Percentiles rank a stretch among this genome's conserved stretches.
Conservation (phyloP, 1,140 invertebrate species). For the Bombus superbus region DNA sequence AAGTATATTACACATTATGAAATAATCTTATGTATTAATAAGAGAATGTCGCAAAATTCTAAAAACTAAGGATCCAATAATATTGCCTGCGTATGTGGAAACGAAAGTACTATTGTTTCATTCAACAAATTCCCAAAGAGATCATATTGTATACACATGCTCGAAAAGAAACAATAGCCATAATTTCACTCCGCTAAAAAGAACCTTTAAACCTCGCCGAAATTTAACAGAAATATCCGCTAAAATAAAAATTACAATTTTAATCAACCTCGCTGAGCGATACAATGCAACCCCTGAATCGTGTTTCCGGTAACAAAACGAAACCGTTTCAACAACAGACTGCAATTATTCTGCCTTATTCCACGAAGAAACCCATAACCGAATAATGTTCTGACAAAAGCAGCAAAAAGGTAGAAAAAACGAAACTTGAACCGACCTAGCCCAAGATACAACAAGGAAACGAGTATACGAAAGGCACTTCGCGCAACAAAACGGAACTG, state of each 20-base stretch:
- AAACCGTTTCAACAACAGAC: not conserved
- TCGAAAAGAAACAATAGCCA: not conserved
- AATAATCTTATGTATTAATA: no score
- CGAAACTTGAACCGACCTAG: not conserved
- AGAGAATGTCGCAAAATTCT: no score
- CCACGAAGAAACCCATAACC: not conserved
- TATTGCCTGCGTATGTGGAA: no score
- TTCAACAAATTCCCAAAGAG: not conserved
- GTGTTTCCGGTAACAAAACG: not conserved
- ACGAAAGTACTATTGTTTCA: no score
- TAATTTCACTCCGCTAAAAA: not conserved
- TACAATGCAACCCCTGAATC: not conserved
- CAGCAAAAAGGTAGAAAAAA: not conserved
- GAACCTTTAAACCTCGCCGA: not conserved
- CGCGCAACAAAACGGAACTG: not conserved
- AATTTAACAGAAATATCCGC: not conserved
- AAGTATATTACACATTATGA: no score
- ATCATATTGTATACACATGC: not conserved
- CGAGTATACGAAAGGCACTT: not conserved
- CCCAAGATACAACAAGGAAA: not conserved
- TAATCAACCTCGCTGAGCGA: not conserved
- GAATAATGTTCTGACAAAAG: not conserved
- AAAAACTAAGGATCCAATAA: no score
- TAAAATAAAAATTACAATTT: not conserved
- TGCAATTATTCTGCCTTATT: not conserved